Evolutionary conservation across 2,888 invertebrate species (phyloP).

Genomic region (Drosophila neonasuta): DNA sequence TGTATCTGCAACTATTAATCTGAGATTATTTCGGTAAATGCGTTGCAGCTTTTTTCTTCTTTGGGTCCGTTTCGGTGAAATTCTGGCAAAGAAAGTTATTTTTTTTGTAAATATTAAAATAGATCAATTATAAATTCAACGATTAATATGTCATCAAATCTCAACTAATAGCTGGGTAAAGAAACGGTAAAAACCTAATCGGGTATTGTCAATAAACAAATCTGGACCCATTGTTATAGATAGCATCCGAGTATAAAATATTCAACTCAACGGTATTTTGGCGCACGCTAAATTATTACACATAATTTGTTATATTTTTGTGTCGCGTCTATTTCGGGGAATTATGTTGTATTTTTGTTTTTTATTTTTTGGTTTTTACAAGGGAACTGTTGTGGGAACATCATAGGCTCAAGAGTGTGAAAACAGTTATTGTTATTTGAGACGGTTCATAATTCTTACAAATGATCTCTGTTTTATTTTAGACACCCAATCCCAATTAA

Average conservation of each 20-base stretch:
- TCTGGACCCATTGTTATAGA: constrained; percentile 58
- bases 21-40: constrained; percentile 13
- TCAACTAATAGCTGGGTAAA: constrained; percentile 36
- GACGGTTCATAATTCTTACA: constrained; percentile 36
- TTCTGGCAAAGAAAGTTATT: constrained; percentile 57
- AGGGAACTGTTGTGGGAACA: constrained; percentile 10
- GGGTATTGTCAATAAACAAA: constrained; percentile 50
- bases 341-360: constrained; percentile 12
- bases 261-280: constrained; percentile 68
- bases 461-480: constrained; percentile 31
- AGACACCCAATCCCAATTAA: constrained; percentile 21
- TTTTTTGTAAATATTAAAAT: constrained; percentile 30
- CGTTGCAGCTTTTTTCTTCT: neutral
- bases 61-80: constrained; percentile 25
- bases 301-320: constrained; percentile 66
- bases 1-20: constrained; percentile 27
- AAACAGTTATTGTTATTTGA: constrained; percentile 63
- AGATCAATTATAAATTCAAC: constrained; percentile 56
- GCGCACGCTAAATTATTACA: constrained; percentile 73
- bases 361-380: constrained; percentile 10
- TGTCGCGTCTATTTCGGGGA: constrained; percentile 7
- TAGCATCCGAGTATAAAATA: constrained; percentile 24
- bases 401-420: constrained; percentile 66
- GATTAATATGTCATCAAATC: constrained; percentile 61
- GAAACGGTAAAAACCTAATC: constrained; percentile 23